A percentile compares a stretch with the other conserved stretches of the same genome.
Conservation (phyloP, 2,113 vertebrate genomes). For the Micromys minutus region DNA sequence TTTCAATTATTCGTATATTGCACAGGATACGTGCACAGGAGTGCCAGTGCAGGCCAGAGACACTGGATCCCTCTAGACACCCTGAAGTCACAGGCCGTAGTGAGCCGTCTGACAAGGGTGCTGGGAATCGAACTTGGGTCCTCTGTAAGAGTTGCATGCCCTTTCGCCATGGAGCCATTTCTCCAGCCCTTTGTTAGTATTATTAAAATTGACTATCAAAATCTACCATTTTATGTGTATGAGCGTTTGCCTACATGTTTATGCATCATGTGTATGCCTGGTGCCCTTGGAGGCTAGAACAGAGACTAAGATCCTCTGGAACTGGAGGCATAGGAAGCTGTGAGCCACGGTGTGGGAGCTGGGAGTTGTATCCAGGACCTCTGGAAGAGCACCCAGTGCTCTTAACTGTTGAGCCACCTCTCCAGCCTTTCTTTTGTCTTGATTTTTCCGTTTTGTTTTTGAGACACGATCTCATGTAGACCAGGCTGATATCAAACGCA, state of each 20-base stretch:
- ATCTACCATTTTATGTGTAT: background rate
- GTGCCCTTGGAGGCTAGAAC: background rate
- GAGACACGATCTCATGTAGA: background rate
- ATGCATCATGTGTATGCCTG: background rate
- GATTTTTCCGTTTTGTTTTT: background rate
- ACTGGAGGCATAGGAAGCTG: background rate
- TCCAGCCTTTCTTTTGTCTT: background rate
- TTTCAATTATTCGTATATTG: background rate
- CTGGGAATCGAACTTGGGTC: background rate
- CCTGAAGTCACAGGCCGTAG: background rate
- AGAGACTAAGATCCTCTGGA: background rate
- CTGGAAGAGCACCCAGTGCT: background rate
- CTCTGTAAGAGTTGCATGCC: background rate
- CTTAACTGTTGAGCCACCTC: background rate
- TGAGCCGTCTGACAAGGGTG: background rate
- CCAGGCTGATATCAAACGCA: background rate
- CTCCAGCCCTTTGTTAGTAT: background rate
- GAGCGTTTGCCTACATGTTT: background rate
- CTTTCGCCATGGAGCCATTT: background rate
- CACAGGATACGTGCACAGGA: background rate
- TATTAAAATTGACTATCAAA: background rate
- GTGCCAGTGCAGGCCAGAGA: background rate
- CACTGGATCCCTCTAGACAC: background rate
- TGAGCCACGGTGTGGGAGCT: background rate
- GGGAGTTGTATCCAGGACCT: background rate